Conservation (phyloP, 2,113 vertebrate species). For the Plecotus auritus region DNA sequence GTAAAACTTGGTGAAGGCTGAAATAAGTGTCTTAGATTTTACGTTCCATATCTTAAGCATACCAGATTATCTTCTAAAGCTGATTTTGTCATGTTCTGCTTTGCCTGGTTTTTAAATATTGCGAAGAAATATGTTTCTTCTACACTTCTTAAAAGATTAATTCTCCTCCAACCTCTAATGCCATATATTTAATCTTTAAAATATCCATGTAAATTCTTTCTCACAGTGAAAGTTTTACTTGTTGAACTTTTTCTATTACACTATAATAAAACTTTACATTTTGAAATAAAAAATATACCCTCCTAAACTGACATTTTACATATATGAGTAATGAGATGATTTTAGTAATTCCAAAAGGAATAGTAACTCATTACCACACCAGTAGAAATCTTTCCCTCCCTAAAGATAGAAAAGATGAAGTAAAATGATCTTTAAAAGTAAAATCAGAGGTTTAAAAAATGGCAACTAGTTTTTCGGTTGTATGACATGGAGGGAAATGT, state of each 20-base stretch:
- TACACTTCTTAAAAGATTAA: conserved; percentile 33
- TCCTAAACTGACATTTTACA: background rate
- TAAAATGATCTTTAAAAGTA: conserved; percentile 8
- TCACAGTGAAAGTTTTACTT: conserved; percentile 1
- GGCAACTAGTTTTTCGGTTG: background rate
- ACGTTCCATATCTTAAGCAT: background rate
- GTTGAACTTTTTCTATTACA: background rate
- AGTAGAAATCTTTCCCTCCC: background rate
- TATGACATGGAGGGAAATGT: background rate
- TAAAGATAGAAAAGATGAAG: background rate
- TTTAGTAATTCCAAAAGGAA: conserved; percentile 16
- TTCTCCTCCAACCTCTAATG: background rate
- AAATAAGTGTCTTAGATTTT: conserved; percentile 1
- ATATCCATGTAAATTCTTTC: conserved; percentile 18
- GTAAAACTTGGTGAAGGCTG: conserved; percentile 33
- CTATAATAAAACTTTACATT: background rate
- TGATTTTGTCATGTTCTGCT: background rate
- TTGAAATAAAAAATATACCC: conserved; percentile 27
- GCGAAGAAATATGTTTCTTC: conserved; percentile 29
- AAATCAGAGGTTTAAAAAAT: conserved; percentile 14
- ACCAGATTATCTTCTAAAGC: background rate
- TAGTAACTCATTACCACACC: background rate
- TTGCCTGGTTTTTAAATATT: conserved; percentile 34
- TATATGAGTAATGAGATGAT: background rate
- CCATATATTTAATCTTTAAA: background rate